phyloP scores from a whole-genome alignment of 2,797 vertebrate species.

The Apogon talboti region DNA sequence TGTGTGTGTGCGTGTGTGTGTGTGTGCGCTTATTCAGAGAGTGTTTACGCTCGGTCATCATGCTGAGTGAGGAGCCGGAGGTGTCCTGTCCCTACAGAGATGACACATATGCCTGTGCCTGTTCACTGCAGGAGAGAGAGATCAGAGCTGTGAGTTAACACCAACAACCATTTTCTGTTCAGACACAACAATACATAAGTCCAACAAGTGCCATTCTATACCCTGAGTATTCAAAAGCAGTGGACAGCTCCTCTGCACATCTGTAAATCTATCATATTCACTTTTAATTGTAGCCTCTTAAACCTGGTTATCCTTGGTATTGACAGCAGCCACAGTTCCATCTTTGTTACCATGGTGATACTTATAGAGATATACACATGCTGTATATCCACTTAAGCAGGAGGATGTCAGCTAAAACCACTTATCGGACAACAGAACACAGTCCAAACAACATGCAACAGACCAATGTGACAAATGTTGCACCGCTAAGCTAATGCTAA shows the following conservation, averaged over 20 bases:
- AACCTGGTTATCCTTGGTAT: too few relatives aligned
- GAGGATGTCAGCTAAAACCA: too few relatives aligned
- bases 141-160: conserved; percentile 86
- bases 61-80: conserved; percentile 87
- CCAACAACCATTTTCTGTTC: not conserved
- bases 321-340: too few relatives aligned
- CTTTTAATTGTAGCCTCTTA: too few relatives aligned
- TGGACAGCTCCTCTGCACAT: not conserved
- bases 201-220: not conserved
- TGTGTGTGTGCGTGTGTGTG: conserved; percentile 3
- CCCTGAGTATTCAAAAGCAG: not conserved
- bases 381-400: too few relatives aligned
- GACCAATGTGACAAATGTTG: too few relatives aligned
- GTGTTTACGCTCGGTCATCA: conserved; percentile 87
- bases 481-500: too few relatives aligned
- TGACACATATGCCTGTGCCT: conserved; percentile 85
- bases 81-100: conserved; percentile 90
- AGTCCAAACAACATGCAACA: too few relatives aligned
- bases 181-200: too few relatives aligned
- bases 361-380: too few relatives aligned
- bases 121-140: conserved; percentile 89
- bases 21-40: conserved; percentile 69
- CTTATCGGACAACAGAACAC: too few relatives aligned
- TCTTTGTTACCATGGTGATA: too few relatives aligned
- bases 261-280: not conserved